Evolutionary conservation across 2,113 vertebrate genomes (phyloP).

Genomic region (Neolamprologus hecqui): DNA sequence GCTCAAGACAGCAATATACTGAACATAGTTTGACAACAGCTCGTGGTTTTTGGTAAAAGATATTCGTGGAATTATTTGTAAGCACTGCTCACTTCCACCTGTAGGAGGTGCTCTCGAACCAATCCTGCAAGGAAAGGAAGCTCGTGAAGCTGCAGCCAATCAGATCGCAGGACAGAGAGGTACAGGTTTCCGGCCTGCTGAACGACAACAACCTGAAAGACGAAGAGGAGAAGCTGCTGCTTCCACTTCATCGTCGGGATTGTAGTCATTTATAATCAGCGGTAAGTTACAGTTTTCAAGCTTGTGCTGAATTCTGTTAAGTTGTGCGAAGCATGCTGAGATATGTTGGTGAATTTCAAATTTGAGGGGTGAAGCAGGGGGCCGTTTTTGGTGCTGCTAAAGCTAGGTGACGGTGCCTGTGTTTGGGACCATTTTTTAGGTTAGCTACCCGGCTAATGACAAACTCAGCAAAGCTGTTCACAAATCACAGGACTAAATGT

Average conservation of each 20-base stretch:
- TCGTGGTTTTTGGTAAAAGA: neutral
- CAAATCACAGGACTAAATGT: neutral
- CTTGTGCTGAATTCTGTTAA: neutral
- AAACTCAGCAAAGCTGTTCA: neutral
- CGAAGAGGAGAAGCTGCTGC: slow-evolving; percentile 22
- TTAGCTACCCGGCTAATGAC: neutral
- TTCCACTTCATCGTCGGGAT: neutral
- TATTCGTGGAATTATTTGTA: too few species aligned
- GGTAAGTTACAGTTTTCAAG: neutral
- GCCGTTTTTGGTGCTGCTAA: neutral
- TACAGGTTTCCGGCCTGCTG: slow-evolving; percentile 37
- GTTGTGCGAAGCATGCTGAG: accelerated
- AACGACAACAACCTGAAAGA: slow-evolving; percentile 40
- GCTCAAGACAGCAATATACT: neutral
- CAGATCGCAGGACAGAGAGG: neutral
- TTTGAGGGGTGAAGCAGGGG: slow-evolving; percentile 15
- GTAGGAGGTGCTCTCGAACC: neutral
- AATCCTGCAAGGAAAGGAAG: neutral
- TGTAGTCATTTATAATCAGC: neutral
- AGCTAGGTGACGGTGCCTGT: slow-evolving; percentile 18
- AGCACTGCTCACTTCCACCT: neutral
- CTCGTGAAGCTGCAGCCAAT: slow-evolving; percentile 34
- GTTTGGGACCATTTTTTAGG: neutral
- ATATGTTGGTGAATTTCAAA: neutral
- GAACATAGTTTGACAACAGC: neutral